Percentiles rank a stretch among this genome's conserved stretches.
These are phyloP conservation scores for Platichthys stellatus DNA, from an alignment of 2,113 vertebrate genomes.

Conservation along the genomic window DNA sequence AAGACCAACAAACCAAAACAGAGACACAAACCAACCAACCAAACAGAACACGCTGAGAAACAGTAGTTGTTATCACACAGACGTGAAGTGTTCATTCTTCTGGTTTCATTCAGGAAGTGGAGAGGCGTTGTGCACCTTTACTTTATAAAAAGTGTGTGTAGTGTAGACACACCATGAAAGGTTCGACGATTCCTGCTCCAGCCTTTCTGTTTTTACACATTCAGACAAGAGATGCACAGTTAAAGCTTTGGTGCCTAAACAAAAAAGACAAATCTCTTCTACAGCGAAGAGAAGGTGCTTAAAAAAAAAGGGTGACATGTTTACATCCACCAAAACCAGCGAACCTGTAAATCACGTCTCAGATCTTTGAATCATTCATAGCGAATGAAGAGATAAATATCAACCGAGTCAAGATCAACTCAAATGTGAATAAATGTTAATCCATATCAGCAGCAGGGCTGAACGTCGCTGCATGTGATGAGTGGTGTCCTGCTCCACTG, in stretches of 20 bases:
- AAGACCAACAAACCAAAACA: not conserved
- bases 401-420: not conserved
- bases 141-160: no score
- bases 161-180: no score
- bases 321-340: not conserved
- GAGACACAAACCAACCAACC: not conserved
- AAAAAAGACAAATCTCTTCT: not conserved
- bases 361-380: slow-evolving; percentile 1
- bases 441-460: slow-evolving; percentile 3
- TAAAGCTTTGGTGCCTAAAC: no score
- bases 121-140: no score
- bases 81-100: no score
- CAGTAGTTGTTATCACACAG: no score
- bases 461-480: slow-evolving; percentile 11
- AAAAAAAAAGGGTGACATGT: not conserved
- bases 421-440: slow-evolving; percentile 40
- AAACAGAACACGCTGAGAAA: no score
- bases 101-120: no score
- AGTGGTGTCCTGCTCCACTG: not conserved
- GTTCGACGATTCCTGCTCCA: no score
- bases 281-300: not conserved
- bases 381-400: not conserved
- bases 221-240: no score
- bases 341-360: not conserved
- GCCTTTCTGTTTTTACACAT: no score